Base-by-base conservation (phyloP, 2,113 vertebrate species). In the Sylvilagus bachmani region DNA sequence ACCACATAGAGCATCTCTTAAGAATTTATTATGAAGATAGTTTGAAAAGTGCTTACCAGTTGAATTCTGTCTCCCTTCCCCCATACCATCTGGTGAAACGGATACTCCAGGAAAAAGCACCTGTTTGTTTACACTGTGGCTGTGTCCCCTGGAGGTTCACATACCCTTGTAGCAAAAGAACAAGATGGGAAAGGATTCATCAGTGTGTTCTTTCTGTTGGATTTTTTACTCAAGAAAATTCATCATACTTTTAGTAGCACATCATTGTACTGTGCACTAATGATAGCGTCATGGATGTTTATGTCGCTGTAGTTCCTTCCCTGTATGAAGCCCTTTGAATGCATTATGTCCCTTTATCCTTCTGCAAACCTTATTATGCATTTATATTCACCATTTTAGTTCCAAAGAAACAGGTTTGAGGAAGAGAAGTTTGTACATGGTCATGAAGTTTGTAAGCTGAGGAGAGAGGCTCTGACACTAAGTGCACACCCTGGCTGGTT, bases 151-250 rank as follows among this genome's bases (percentile, higher is more conserved):
- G 13, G 79, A 89, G 74, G 25, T 49, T 24, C 10, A 10, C 19
- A 55, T 49, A n/a, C 53, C 22, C 66, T 66, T 71, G 13, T 7
- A 55, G 58, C 17, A 49, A 62, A 88, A 73, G 19, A 16, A 11
- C 4, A 78, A 62, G 22, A 44, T 58, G 58, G 73, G 70, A 81
- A 87, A 74, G 62, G 38, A 86, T 89, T 74, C 70, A 95, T n/a
- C 36, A 53, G 22, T 73, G 17, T 90, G 38, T 90, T 95, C 61
- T 31, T 97, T 87, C 81, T 87, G 73, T 62, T 92, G 85, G 36
- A 87, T 91, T 80, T 94, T 93, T 83, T 67, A 77, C 67, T 95
- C 55, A 88, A 78, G n/a, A 81, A 74, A 92, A 90, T 88, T 84
- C 51, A 92, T 84, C 81, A 61, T 55, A 69, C n/a, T 94, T 95